Base-by-base conservation (phyloP, 2,113 vertebrate genomes). In the Microcebus murinus region DNA sequence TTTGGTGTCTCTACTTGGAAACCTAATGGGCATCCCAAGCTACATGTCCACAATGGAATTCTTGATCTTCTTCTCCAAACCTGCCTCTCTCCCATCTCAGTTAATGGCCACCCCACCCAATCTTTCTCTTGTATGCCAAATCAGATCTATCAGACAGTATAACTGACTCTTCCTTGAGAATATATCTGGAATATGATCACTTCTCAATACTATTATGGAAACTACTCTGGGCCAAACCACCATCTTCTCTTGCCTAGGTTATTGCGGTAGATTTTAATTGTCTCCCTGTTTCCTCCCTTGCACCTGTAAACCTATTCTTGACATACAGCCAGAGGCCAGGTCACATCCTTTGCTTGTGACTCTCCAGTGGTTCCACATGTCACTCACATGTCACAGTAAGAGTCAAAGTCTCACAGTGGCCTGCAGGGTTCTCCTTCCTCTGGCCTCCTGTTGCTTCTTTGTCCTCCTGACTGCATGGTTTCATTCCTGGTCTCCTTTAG, bases 391-490 rank as follows among this genome's bases (percentile, higher is more conserved):
- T 45, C 29, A 25, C 36, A 20, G 71, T 27, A 55, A 55, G 10
- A 21, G 15, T 10, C 57, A 31, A 5, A 48, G n/a, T 3, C 8
- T 36, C 71, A 34, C 29, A 17, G 9, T 23, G 29, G 45, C 48
- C 34, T 50, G 4, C 10, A 2, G 52, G 29, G 12, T 21, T 61
- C 11, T 23, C 42, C 21, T n/a, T 23, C 1, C 0, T 17, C 20
- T 21, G 15, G n/a, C 55, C 0, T 0, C 15, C 29, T 48, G n/a
- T 34, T 29, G 36, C n/a, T 45, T n/a, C 36, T 67, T 42, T 50
- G 45, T 73, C 31, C 52, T 63, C 39, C 15, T 17, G 13, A 25
- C 1, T 31, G 9, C 34, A 13, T 39, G 31, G 9, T 34, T 36
- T 59, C 52, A n/a, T 11, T 57, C 31, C 55, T 67, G 39, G 52